phyloP scores from a whole-genome alignment of 2,888 invertebrate species.

The Ceramica pisi region DNA sequence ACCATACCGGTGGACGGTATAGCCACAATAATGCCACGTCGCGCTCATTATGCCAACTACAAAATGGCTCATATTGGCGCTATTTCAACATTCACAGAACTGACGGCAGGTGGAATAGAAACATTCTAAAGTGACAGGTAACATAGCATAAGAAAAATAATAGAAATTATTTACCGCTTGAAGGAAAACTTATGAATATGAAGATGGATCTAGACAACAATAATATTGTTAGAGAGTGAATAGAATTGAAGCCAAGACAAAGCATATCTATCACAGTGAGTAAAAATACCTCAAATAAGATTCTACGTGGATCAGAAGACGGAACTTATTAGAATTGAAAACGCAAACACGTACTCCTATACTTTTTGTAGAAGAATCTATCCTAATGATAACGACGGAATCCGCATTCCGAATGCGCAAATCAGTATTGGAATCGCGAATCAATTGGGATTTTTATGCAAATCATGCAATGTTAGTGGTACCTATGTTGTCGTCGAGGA shows the following conservation, averaged over 20 bases:
- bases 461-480: conserved; percentile 25
- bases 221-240: neutral
- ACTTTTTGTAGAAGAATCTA: conserved; percentile 1
- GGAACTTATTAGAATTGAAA: conserved; percentile 21
- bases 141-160: neutral
- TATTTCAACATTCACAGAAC: conserved; percentile 46
- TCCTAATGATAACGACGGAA: conserved; percentile 19
- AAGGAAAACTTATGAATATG: conserved; percentile 4
- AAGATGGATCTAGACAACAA: neutral
- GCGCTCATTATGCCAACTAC: conserved; percentile 58
- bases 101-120: conserved; percentile 29
- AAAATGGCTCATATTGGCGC: conserved; percentile 54
- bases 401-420: conserved; percentile 18
- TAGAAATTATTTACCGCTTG: neutral
- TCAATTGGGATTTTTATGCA: conserved; percentile 30
- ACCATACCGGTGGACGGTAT: conserved; percentile 59
- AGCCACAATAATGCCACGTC: conserved; percentile 58
- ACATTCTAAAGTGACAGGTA: conserved; percentile 13
- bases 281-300: neutral
- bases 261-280: neutral
- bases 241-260: neutral
- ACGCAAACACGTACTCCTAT: conserved; percentile 6
- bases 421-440: conserved; percentile 31
- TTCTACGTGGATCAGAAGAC: neutral
- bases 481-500: conserved; percentile 15